Percentiles rank a stretch among this genome's conserved stretches.
phyloP scores from a whole-genome alignment of 53 echinoderm and acorn worm species.

The Mesocentrotus franciscanus region DNA sequence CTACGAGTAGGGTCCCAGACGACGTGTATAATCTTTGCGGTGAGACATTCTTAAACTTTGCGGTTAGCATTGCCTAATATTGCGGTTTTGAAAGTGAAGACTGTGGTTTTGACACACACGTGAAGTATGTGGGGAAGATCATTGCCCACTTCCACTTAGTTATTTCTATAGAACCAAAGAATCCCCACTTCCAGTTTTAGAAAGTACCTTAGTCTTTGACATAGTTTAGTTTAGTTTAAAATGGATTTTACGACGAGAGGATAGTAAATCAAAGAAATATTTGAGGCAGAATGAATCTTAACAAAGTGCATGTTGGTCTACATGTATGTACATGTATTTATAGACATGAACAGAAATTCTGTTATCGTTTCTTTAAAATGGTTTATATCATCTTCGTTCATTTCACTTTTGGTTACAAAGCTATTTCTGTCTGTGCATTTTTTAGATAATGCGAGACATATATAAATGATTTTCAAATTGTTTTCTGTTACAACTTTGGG shows the following conservation, averaged over 20 bases:
- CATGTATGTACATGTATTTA: no score
- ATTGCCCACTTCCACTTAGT: background rate
- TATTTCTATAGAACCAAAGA: background rate
- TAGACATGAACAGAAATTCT: no score
- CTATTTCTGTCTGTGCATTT: no score
- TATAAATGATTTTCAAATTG: no score
- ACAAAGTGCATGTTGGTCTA: no score
- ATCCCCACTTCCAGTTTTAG: background rate
- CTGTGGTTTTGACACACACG: constrained; percentile 38
- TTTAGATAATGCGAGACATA: no score
- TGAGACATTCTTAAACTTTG: constrained; percentile 56
- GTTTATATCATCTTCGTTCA: no score
- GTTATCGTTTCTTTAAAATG: no score
- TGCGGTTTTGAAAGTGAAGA: constrained; percentile 48
- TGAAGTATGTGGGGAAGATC: background rate
- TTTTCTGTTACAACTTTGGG: no score
- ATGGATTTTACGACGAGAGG: background rate
- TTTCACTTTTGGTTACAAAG: no score
- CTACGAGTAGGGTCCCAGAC: background rate
- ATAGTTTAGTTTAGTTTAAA: background rate
- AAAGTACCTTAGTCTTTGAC: background rate
- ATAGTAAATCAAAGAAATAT: background rate
- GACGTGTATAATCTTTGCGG: constrained; percentile 43
- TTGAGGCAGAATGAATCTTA: no score
- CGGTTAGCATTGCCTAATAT: constrained; percentile 54